Evolutionary conservation across 1,140 invertebrate genomes (phyloP).

Genomic region (fruit fly (Drosophila melanogaster)): DNA sequence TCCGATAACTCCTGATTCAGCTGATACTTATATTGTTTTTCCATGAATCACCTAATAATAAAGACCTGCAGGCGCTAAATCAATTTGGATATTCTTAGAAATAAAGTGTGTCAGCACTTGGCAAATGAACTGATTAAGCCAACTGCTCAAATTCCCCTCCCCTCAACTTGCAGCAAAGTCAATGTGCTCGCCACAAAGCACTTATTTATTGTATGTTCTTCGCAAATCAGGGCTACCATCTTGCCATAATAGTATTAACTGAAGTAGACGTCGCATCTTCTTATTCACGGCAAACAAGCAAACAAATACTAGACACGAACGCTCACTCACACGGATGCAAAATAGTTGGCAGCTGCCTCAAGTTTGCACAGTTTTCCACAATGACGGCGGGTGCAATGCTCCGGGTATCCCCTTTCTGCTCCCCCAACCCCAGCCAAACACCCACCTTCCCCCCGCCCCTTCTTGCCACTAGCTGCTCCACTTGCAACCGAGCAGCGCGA

Average conservation of each 20-base stretch:
- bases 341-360: conserved; percentile 75
- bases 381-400: conserved; percentile 54
- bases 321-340: conserved; percentile 66
- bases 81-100: conserved; percentile 35
- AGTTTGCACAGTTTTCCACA: conserved; percentile 52
- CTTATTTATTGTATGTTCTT: conserved; percentile 23
- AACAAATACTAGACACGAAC: conserved; percentile 9
- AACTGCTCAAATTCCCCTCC: conserved; percentile 13
- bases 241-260: conserved; percentile 49
- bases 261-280: conserved; percentile 26
- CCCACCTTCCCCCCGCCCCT: background rate
- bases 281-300: conserved; percentile 34
- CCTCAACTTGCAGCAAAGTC: conserved; percentile 15
- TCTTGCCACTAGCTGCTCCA: conserved; percentile 49
- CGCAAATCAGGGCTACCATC: conserved; percentile 41
- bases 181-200: conserved; percentile 31
- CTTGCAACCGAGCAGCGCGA: conserved; percentile 72
- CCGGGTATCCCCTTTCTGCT: conserved; percentile 10
- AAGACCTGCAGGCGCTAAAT: background rate
- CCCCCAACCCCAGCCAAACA: background rate
- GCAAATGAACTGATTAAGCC: conserved; percentile 20
- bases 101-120: conserved; percentile 25
- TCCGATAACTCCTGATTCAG: conserved; percentile 1
- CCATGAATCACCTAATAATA: conserved; percentile 14
- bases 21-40: background rate